A percentile compares a stretch with the other conserved stretches of the same genome.
These are phyloP conservation scores for Stomatorhinus walkeri DNA, from an alignment of 2,797 vertebrate species.

Conservation along the genomic window DNA sequence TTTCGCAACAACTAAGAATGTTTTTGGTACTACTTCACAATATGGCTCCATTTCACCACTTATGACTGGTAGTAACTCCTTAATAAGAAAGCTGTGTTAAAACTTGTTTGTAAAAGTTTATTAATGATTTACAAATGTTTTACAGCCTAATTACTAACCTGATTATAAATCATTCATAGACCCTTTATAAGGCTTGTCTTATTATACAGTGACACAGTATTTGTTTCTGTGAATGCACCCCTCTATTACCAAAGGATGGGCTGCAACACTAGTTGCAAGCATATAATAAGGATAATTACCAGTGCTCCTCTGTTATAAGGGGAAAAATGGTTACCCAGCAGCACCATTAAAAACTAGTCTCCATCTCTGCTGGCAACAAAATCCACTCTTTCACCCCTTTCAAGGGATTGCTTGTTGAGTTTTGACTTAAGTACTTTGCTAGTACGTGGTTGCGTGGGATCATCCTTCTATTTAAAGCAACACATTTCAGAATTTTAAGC, in stretches of 20 bases:
- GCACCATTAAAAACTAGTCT: not conserved
- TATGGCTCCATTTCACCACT: not conserved
- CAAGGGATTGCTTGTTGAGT: slow-evolving; percentile 1
- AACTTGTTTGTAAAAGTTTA: not conserved
- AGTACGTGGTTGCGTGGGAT: not conserved
- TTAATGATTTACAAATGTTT: not conserved
- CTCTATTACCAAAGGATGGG: not conserved
- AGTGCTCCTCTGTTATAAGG: not conserved
- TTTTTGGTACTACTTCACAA: not conserved
- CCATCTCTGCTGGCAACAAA: not conserved
- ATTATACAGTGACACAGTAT: not conserved
- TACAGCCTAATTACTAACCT: not conserved
- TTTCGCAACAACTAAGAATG: not conserved
- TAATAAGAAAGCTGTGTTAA: not conserved
- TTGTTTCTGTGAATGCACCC: not conserved
- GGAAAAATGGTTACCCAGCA: not conserved
- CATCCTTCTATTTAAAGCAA: not conserved
- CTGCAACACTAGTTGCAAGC: not conserved
- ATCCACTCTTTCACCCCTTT: not conserved
- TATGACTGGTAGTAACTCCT: not conserved
- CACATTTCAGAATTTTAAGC: not conserved
- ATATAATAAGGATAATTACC: not conserved
- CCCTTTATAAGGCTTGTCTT: not conserved
- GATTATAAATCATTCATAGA: not conserved
- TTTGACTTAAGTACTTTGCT: not conserved